Base-by-base conservation (phyloP, 2,888 invertebrate genomes). In the Drosophila acutilabella region DNA sequence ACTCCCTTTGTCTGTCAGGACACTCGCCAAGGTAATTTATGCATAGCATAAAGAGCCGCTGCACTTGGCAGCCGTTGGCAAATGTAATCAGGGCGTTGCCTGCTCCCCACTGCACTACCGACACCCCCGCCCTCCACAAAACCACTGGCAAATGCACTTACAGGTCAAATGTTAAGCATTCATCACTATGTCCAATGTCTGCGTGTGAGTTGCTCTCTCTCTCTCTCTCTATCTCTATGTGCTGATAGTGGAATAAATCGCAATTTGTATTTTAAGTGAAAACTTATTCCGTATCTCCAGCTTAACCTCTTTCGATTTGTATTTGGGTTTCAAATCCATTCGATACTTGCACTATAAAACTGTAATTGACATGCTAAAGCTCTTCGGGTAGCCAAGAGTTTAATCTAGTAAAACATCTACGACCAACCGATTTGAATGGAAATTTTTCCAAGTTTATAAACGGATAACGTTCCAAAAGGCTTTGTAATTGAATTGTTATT, bases 21-120 rank as follows among this genome's bases (percentile, higher is more conserved):
- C 52, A 50, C 57, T 64, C 45, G 54, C 16, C 38, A 71, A 65
- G 70, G 78, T 80, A 80, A 83, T 80, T 83, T 79, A 83, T 83
- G 78, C 73, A 61, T 75, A 61, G 48, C 82, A 81, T 71, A 64
- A 71, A 65, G 65, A 53, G 58, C 20, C 53, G 62, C 64, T 77
- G 81, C 78, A 80, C 64, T 80, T 64, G 77, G 64, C 74, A 59
- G 67, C 58, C 66, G 51, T 62, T 62, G 67, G 54, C 56, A 56
- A 68, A 73, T 73, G 73, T 67, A 73, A 73, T 73, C 74, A 67
- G 68, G 42, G 51, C 73, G 53, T 52, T 42, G 67, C 41, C 41
- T 16, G 14, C 23, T 40, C 16, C 40, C 23, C 4, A 50, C n/a
- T 36, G n/a, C n/a, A 2, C 10, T 0, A 45, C 23, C 4, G 4